These are phyloP conservation scores for Buphagus erythrorhynchus DNA, from an alignment of 2,797 vertebrate species.

Conservation along the genomic window DNA sequence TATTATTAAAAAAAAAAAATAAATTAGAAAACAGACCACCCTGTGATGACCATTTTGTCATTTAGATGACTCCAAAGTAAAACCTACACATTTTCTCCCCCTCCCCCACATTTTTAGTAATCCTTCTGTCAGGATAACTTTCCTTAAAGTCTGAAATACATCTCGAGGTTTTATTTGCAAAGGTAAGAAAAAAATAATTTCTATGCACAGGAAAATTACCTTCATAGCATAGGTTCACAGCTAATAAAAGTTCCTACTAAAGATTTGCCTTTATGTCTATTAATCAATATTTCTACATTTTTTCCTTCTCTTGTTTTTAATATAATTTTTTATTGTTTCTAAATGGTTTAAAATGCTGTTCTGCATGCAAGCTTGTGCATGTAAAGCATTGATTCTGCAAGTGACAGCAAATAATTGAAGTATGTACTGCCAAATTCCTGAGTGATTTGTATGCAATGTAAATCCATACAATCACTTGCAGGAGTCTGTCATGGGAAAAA, in stretches of 20 bases:
- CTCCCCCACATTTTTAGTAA: background rate
- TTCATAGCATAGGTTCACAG: background rate
- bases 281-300: background rate
- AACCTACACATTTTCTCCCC: background rate
- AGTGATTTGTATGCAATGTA: slow-evolving; percentile 60
- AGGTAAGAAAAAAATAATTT: background rate
- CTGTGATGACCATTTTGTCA: background rate
- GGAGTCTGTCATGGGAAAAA: slow-evolving; percentile 55
- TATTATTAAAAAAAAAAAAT: background rate
- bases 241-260: background rate
- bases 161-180: slow-evolving; percentile 18
- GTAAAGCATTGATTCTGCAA: slow-evolving; percentile 43
- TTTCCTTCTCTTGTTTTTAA: background rate
- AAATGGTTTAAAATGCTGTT: slow-evolving; percentile 44
- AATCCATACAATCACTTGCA: slow-evolving; percentile 61
- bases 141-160: slow-evolving; percentile 21
- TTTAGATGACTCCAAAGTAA: background rate
- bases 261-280: background rate
- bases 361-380: background rate
- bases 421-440: slow-evolving; percentile 25
- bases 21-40: background rate
- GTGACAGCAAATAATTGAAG: slow-evolving; percentile 68
- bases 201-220: background rate
- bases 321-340: background rate
- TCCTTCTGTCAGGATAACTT: background rate